These are phyloP conservation scores for Ochropleura leucogaster DNA, from an alignment of 2,888 invertebrate genomes.

Conservation along the genomic window DNA sequence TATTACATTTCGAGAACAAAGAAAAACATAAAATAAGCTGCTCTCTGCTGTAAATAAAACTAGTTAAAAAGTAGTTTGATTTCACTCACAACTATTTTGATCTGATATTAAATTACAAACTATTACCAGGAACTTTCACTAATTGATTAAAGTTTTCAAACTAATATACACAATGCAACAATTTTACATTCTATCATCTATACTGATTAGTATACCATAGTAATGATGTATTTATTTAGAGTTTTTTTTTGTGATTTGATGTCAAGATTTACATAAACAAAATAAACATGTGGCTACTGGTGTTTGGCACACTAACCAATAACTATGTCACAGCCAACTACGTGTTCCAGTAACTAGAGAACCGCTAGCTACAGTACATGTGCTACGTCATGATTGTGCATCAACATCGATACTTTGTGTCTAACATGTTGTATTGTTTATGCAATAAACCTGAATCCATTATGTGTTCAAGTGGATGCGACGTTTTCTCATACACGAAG, in stretches of 20 bases:
- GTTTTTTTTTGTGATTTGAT: conserved; percentile 33
- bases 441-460: conserved; percentile 38
- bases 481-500: conserved; percentile 36
- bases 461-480: conserved; percentile 42
- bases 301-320: conserved; percentile 36
- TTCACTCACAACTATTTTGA: conserved; percentile 77
- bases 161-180: conserved; percentile 75
- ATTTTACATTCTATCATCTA: conserved; percentile 68
- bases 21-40: conserved; percentile 65
- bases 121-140: conserved; percentile 82
- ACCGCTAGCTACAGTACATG: conserved; percentile 40
- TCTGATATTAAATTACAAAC: conserved; percentile 76
- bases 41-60: conserved; percentile 65
- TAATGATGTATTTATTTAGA: conserved; percentile 38
- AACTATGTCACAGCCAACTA: conserved; percentile 57
- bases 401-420: conserved; percentile 21
- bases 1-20: conserved; percentile 51
- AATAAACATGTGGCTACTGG: conserved; percentile 36
- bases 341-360: conserved; percentile 35
- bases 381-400: conserved; percentile 43
- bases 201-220: conserved; percentile 59
- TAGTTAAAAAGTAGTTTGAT: conserved; percentile 66
- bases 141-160: conserved; percentile 75
- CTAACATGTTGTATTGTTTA: conserved; percentile 51
- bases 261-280: conserved; percentile 46